phyloP scores from a whole-genome alignment of 2,113 vertebrate genomes.

The Nesospiza acunhae region DNA sequence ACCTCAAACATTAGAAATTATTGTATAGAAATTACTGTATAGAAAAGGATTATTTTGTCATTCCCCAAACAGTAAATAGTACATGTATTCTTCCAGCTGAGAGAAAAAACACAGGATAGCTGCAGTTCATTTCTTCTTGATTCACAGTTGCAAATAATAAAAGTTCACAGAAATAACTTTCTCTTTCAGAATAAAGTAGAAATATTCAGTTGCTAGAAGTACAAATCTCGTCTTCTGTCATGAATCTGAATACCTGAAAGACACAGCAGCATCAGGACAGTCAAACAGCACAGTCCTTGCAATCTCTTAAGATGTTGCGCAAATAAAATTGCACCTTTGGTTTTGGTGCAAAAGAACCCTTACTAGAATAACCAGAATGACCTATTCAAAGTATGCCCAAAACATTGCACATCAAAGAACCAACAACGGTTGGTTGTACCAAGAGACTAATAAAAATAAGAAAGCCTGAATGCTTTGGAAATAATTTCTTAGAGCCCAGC shows the following conservation, averaged over 20 bases:
- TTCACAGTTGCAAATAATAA: constrained; percentile 32
- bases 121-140: neutral
- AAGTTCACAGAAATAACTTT: constrained; percentile 2
- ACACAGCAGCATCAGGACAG: constrained; percentile 26
- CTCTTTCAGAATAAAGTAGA: neutral
- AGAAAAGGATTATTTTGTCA: neutral
- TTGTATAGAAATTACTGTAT: neutral
- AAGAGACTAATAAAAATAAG: neutral
- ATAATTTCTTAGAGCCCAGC: neutral
- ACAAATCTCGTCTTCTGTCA: constrained; percentile 69
- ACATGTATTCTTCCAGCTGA: neutral
- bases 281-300: neutral
- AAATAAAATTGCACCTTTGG: neutral
- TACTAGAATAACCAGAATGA: neutral
- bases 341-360: neutral
- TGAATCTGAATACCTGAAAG: constrained; percentile 73
- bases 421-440: neutral
- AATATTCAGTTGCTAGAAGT: constrained; percentile 50
- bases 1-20: neutral
- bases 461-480: neutral
- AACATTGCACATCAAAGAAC: neutral
- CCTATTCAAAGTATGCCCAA: neutral
- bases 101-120: neutral
- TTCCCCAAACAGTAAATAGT: neutral
- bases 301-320: neutral